Conservation (phyloP, 2,113 vertebrate genomes). For the Protobothrops mucrosquamatus region DNA sequence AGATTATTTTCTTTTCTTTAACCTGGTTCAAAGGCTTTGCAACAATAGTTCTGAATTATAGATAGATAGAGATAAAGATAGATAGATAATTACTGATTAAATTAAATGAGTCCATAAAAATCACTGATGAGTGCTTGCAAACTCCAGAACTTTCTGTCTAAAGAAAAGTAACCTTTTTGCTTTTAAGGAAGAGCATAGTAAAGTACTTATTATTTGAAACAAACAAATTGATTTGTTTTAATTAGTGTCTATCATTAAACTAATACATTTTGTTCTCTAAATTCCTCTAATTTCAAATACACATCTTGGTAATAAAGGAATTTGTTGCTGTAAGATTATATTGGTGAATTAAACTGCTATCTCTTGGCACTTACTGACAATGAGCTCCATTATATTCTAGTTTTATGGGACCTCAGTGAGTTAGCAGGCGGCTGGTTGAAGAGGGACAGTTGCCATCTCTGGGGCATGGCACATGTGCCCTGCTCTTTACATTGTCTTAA, state of each 20-base stretch:
- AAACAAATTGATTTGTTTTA: slow-evolving; percentile 1
- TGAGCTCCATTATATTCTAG: slow-evolving; percentile 18
- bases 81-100: not conserved
- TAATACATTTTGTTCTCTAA: slow-evolving; percentile 14
- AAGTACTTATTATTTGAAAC: slow-evolving; percentile 9
- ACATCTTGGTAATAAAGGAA: slow-evolving; percentile 11
- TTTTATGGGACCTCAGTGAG: no score
- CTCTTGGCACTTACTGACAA: slow-evolving; percentile 4
- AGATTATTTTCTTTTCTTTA: not conserved
- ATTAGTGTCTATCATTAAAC: slow-evolving; percentile 1
- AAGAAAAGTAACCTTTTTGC: not conserved
- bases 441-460: no score
- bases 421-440: no score
- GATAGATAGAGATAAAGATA: not conserved
- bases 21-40: not conserved
- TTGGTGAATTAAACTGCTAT: slow-evolving; percentile 27
- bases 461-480: no score
- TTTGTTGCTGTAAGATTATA: slow-evolving; percentile 28
- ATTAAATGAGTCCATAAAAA: not conserved
- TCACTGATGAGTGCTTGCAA: not conserved
- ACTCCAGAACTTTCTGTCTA: not conserved
- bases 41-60: not conserved
- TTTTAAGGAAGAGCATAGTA: not conserved
- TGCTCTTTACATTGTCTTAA: slow-evolving; percentile 32
- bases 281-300: slow-evolving; percentile 21